Conservation (phyloP, 1,140 invertebrate species). For the Drosophila sucinea region DNA sequence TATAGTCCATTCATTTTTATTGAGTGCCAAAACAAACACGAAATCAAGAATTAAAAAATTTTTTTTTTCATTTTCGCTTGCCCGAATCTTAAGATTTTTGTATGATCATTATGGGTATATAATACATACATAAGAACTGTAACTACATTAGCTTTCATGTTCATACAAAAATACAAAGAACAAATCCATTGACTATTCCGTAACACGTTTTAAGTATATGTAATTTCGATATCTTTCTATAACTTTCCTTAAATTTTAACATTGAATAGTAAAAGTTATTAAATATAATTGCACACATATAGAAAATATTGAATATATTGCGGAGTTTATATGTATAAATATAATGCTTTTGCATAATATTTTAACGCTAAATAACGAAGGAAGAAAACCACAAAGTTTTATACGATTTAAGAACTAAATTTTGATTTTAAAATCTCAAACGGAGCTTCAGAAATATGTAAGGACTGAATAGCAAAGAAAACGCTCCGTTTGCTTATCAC, state of each 20-base stretch:
- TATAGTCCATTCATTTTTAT: slow-evolving; percentile 54
- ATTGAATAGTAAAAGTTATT: not conserved
- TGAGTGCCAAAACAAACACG: slow-evolving; percentile 27
- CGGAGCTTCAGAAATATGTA: slow-evolving; percentile 23
- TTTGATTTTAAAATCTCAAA: slow-evolving; percentile 15
- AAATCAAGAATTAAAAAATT: not conserved
- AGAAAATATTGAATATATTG: not conserved
- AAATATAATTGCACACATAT: too few species aligned
- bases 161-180: not conserved
- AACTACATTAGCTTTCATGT: not conserved
- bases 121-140: too few species aligned
- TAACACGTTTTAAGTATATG: not conserved
- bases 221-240: too few species aligned
- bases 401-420: not conserved
- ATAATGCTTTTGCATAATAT: not conserved
- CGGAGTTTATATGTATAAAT: not conserved
- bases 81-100: not conserved
- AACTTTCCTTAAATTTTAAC: not conserved
- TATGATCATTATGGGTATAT: too few species aligned
- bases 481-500: slow-evolving; percentile 34
- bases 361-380: not conserved
- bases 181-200: not conserved
- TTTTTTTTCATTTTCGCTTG: not conserved
- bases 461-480: not conserved
- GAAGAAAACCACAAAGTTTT: not conserved